Evolutionary conservation across 2,113 vertebrate species (phyloP).

Genomic region (Chrysemys picta): DNA sequence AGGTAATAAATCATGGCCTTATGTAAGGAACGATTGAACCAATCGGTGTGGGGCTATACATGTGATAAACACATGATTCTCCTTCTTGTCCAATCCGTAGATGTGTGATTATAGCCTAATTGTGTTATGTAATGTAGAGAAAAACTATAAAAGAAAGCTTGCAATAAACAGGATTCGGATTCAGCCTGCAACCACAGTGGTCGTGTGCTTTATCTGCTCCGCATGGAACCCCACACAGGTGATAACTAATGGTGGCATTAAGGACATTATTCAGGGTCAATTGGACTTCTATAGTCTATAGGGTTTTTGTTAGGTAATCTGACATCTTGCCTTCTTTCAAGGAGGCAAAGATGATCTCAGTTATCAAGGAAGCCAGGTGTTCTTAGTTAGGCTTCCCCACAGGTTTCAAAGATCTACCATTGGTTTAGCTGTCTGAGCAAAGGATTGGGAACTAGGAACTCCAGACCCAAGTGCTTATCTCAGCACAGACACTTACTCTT

Average conservation of each 20-base stretch:
- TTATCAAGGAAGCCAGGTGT: background rate
- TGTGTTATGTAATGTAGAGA: no score
- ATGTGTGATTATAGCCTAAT: no score
- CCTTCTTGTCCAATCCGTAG: no score
- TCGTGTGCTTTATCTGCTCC: no score
- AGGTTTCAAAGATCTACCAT: background rate
- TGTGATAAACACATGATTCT: no score
- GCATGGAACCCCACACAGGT: no score
- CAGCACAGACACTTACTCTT: background rate
- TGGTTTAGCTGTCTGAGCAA: background rate
- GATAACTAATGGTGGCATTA: background rate
- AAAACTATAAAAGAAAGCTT: no score
- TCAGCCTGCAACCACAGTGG: no score
- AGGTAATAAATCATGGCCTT: no score
- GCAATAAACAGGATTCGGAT: no score
- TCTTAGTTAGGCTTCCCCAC: background rate
- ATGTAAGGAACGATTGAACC: no score
- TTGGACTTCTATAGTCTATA: rapidly evolving
- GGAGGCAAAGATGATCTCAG: background rate
- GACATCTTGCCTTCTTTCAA: background rate
- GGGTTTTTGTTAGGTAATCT: background rate
- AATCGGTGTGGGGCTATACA: no score
- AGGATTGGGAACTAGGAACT: background rate
- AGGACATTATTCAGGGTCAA: background rate
- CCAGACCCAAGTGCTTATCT: background rate